Base-by-base conservation (phyloP, 35 echinoderm and acorn worm species). In the Apostichopus japonicus region DNA sequence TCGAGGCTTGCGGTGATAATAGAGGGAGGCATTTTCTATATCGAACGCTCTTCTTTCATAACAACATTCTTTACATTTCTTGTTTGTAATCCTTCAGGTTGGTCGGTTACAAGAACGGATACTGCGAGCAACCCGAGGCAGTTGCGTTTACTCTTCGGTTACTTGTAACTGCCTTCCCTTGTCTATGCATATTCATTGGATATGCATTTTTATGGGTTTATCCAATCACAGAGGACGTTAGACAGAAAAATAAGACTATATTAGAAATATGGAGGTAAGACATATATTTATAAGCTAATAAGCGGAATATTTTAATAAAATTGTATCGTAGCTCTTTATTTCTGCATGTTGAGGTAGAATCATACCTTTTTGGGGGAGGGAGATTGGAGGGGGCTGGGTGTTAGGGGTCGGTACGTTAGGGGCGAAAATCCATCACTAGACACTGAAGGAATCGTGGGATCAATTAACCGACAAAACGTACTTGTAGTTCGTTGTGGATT, bases 241-340 rank as follows among this genome's bases (percentile, higher is more conserved):
- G 94, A 27, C 78, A 94, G 65, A 95, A 98, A 79, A 98, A 98
- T 76, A 95, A 98, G 58, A 98, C 96, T 22, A 95, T 98, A 11
- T 65, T 98, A 54, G 94, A 98, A 92, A 98, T 98, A 59, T 98
- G 96, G 96, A 89, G 94, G 96, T 98, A 92, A 91, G 79, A 9
- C 9, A 15, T 44, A 44, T 44, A 44, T 4, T 4, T 44, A 44
- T 0, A 44, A 44, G 33, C 33, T 44, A 44, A 44, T 44, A 44
- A 44, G 33, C 4, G 33, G 33, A 44, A 44, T 4, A 44, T 44
- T 44, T 44, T 44, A 44, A 44, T 44, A 44, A 44, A 44, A 44
- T 44, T 44, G 2, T 44, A 44, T 4, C 33, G 33, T 44, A 44
- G 33, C 33, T 44, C 33, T 44, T 61, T 61, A 61, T 10, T 61